Conservation (phyloP, 1,140 invertebrate genomes). For the Neodiprion virginianus region DNA sequence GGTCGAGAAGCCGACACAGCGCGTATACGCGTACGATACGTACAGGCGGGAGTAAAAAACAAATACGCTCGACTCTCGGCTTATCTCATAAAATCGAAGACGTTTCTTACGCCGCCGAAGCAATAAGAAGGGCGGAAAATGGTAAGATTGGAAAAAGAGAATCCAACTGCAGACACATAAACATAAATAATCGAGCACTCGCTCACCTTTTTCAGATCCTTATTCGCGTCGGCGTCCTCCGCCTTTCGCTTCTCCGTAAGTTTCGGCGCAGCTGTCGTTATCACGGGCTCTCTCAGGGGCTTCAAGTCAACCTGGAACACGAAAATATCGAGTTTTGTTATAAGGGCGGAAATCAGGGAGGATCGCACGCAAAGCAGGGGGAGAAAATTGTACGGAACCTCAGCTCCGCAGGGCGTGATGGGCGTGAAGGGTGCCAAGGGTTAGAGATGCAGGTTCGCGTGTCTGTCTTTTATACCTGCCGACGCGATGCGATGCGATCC, state of each 20-base stretch:
- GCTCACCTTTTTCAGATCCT: constrained; percentile 62
- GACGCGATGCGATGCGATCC: too few relatives aligned
- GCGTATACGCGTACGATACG: too few relatives aligned
- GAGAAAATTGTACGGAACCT: neutral
- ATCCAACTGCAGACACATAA: constrained; percentile 10
- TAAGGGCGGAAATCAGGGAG: constrained; percentile 32
- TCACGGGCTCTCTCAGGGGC: constrained; percentile 53
- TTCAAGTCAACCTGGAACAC: constrained; percentile 59
- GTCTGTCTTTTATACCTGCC: too few relatives aligned
- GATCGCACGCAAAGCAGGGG: neutral
- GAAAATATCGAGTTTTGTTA: constrained; percentile 28
- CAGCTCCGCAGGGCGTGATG: neutral
- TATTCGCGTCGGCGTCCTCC: constrained; percentile 60
- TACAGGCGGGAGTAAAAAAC: too few relatives aligned
- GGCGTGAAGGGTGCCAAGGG: too few relatives aligned
- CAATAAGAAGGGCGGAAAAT: too few relatives aligned
- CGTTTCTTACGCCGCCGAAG: too few relatives aligned
- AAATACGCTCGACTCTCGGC: too few relatives aligned
- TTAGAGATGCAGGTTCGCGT: too few relatives aligned
- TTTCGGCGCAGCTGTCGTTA: constrained; percentile 55
- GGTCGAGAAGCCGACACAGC: too few relatives aligned
- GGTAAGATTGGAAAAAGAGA: neutral
- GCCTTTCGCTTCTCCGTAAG: constrained; percentile 59
- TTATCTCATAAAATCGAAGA: too few relatives aligned
- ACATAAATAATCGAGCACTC: neutral